Conservation (phyloP, 2,888 invertebrate species). For the Allolobophora icterica region DNA sequence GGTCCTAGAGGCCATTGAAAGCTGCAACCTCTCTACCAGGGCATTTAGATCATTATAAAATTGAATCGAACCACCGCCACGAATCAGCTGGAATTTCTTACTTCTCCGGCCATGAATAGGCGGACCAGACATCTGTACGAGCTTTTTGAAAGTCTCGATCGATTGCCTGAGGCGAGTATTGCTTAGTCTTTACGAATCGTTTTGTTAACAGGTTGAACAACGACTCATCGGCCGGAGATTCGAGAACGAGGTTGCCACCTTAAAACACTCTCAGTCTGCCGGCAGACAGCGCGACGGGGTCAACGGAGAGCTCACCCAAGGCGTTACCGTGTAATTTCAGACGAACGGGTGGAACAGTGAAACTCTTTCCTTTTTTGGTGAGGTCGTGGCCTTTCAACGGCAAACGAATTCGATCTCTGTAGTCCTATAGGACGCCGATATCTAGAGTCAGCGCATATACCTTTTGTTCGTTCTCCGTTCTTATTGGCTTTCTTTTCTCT, state of each 20-base stretch:
- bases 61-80: no score
- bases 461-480: background rate
- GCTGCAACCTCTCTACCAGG: no score
- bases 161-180: background rate
- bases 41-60: no score
- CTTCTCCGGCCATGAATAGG: background rate
- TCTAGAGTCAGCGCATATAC: background rate
- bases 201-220: background rate
- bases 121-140: background rate
- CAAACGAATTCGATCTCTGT: background rate
- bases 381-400: background rate
- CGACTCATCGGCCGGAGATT: background rate
- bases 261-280: background rate
- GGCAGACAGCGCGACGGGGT: background rate
- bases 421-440: background rate
- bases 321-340: background rate
- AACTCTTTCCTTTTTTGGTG: background rate
- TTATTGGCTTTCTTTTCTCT: background rate
- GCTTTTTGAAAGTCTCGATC: conserved; percentile 22
- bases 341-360: background rate
- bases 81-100: background rate
- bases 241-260: background rate
- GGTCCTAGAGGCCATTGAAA: no score
- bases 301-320: background rate
- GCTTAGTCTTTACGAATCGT: background rate